Evolutionary conservation across 2,888 invertebrate genomes (phyloP).

Genomic region (Papilio elwesi): DNA sequence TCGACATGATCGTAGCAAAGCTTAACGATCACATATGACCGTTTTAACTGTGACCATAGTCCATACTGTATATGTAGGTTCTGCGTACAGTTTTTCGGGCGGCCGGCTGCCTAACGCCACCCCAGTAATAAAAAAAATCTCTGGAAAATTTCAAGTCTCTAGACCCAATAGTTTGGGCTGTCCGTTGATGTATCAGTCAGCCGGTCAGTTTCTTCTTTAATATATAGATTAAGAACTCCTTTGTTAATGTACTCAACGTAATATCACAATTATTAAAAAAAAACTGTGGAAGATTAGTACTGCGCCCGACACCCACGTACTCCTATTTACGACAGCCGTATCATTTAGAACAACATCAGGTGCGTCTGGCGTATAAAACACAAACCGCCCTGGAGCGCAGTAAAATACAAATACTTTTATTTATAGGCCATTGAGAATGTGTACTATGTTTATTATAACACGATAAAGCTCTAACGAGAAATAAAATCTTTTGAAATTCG

Average conservation of each 20-base stretch:
- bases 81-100: too few species aligned
- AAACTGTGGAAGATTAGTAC: background rate
- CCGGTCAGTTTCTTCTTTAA: too few species aligned
- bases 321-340: slow-evolving; percentile 23
- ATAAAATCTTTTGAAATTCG: slow-evolving; percentile 14
- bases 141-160: too few species aligned
- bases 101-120: too few species aligned
- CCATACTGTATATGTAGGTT: too few species aligned
- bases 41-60: too few species aligned
- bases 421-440: slow-evolving; percentile 29
- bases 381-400: slow-evolving; percentile 25
- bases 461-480: slow-evolving; percentile 2
- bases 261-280: slow-evolving; percentile 1
- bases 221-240: too few species aligned
- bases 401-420: slow-evolving; percentile 35
- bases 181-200: too few species aligned
- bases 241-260: background rate
- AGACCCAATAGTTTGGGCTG: too few species aligned
- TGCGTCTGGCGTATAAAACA: slow-evolving; percentile 33
- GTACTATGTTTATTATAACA: slow-evolving; percentile 10
- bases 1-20: too few species aligned
- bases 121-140: too few species aligned
- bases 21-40: too few species aligned
- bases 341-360: slow-evolving; percentile 31
- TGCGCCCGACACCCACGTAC: slow-evolving; percentile 2